Conservation (phyloP, 2,888 invertebrate species). For the Tortricodes alternella region DNA sequence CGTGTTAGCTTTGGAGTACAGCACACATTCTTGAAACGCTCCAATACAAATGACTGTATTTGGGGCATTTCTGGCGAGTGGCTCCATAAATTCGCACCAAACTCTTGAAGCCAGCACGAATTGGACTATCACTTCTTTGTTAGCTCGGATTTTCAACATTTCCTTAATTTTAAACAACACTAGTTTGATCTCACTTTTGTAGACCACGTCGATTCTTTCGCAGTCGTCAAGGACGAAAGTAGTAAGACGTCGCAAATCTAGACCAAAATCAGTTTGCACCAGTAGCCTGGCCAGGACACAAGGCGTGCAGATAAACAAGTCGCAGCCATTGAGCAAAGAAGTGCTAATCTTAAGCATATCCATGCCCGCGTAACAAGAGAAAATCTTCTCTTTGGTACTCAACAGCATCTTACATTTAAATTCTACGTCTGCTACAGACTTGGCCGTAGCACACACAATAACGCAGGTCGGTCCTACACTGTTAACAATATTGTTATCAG, state of each 20-base stretch:
- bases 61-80: constrained; percentile 78
- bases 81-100: constrained; percentile 85
- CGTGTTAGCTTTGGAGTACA: constrained; percentile 84
- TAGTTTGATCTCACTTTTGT: constrained; percentile 68
- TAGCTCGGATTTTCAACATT: constrained; percentile 64
- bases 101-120: constrained; percentile 82
- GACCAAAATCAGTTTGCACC: constrained; percentile 56
- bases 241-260: constrained; percentile 84
- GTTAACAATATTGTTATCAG: constrained; percentile 48
- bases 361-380: constrained; percentile 72
- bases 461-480: constrained; percentile 84
- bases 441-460: constrained; percentile 85
- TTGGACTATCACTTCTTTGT: constrained; percentile 78
- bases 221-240: constrained; percentile 88
- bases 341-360: constrained; percentile 58
- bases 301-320: constrained; percentile 88
- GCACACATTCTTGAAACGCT: constrained; percentile 88
- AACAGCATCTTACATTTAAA: constrained; percentile 67
- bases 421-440: constrained; percentile 78
- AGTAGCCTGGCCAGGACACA: constrained; percentile 75
- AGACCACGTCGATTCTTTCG: constrained; percentile 83
- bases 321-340: constrained; percentile 85
- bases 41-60: constrained; percentile 87
- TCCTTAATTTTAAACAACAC: constrained; percentile 68
- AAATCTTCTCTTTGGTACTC: constrained; percentile 51